Conservation (phyloP, 2,113 vertebrate species). For the Anser cygnoides region DNA sequence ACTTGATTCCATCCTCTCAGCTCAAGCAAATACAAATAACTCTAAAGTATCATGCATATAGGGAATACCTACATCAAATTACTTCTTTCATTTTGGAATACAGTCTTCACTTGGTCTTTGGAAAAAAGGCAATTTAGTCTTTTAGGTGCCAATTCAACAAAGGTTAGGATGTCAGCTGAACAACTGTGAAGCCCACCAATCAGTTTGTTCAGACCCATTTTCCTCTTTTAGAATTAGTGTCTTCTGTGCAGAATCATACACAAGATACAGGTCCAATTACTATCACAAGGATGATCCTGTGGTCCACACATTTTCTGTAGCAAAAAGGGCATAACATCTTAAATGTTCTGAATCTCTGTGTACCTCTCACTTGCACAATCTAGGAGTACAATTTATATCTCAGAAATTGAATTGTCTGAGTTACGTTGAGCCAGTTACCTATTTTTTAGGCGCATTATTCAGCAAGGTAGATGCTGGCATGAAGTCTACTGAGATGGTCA, state of each 20-base stretch:
- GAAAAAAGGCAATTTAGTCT: background rate
- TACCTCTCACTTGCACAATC: background rate
- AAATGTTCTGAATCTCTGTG: background rate
- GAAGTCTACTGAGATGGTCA: fast-evolving
- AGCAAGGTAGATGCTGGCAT: background rate
- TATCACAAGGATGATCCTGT: background rate
- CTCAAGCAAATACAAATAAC: background rate
- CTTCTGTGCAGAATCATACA: background rate
- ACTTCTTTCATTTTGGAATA: background rate
- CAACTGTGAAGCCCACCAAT: background rate
- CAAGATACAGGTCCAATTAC: fast-evolving
- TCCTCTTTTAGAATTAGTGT: background rate
- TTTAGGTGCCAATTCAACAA: background rate
- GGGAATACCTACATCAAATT: background rate
- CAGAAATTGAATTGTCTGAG: background rate
- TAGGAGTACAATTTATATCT: fast-evolving
- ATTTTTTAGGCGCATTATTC: background rate
- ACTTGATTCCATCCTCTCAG: background rate
- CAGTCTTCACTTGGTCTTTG: background rate
- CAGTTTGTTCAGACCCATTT: background rate
- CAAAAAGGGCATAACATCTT: background rate
- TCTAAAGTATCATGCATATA: background rate
- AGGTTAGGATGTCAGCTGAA: background rate
- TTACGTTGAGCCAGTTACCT: background rate
- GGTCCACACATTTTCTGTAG: background rate